Conservation (phyloP, 2,888 invertebrate genomes). For the Drosophila peninsularis region DNA sequence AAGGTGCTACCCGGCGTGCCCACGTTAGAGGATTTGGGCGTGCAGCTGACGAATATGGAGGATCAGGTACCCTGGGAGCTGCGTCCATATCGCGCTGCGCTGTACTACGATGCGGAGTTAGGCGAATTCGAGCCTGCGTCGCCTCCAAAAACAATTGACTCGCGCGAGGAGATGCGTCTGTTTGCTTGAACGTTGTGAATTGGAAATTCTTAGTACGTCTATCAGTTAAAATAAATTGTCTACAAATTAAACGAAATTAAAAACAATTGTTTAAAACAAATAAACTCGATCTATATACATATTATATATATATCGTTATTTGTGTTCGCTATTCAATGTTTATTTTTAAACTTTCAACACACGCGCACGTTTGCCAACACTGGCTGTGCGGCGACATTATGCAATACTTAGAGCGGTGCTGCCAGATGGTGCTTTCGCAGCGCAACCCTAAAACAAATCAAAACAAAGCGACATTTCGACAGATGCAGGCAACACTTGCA, state of each 20-base stretch:
- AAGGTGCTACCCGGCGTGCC: conserved; percentile 87
- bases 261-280: not conserved
- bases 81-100: conserved; percentile 88
- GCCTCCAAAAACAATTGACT: conserved; percentile 85
- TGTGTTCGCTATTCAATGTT: not conserved
- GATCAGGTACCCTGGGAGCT: conserved; percentile 93
- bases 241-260: conserved; percentile 31
- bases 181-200: conserved; percentile 70
- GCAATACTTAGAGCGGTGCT: conserved; percentile 43
- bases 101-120: conserved; percentile 90
- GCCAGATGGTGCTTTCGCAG: conserved; percentile 32
- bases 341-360: conserved; percentile 8
- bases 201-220: conserved; percentile 54
- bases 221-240: conserved; percentile 55
- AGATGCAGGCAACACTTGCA: conserved; percentile 60
- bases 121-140: conserved; percentile 90
- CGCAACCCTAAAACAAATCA: conserved; percentile 55
- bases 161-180: conserved; percentile 75
- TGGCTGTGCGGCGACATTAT: conserved; percentile 22
- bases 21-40: conserved; percentile 94
- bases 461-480: conserved; percentile 57
- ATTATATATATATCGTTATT: not conserved
- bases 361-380: conserved; percentile 17
- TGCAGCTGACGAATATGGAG: conserved; percentile 91
- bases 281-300: not conserved